Percentiles rank a stretch among this genome's conserved stretches.
Conservation (phyloP, 1,140 invertebrate genomes). For the Zaprionus vittiger region DNA sequence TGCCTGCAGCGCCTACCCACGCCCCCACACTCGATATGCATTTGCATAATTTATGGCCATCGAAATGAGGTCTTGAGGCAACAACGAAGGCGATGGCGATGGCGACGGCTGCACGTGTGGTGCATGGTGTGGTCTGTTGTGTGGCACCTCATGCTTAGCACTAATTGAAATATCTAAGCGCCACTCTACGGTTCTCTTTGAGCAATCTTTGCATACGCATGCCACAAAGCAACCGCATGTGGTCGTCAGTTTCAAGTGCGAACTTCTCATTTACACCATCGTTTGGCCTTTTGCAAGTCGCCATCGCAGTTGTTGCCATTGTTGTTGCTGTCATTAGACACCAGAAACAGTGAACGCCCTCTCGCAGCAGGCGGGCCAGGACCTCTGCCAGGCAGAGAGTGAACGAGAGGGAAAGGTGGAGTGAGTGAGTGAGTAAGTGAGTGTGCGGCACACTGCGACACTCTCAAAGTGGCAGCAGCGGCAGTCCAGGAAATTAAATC, state of each 20-base stretch:
- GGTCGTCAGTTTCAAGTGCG: constrained; percentile 58
- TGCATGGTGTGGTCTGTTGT: background rate
- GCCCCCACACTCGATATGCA: constrained; percentile 12
- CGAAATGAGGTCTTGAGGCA: constrained; percentile 27
- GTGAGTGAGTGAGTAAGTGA: background rate
- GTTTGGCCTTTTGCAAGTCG: constrained; percentile 77
- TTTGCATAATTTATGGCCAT: constrained; percentile 62
- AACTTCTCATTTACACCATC: constrained; percentile 61
- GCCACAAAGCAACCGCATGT: constrained; percentile 65
- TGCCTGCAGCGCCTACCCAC: constrained; percentile 52
- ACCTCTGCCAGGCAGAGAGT: background rate
- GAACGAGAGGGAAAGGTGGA: constrained; percentile 1
- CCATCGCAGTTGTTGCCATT: constrained; percentile 43
- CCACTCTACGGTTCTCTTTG: constrained; percentile 62
- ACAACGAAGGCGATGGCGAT: background rate
- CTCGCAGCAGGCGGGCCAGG: constrained; percentile 59
- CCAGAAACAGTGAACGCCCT: constrained; percentile 69
- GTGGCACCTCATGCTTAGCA: constrained; percentile 8
- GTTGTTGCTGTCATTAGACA: constrained; percentile 60
- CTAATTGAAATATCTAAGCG: constrained; percentile 49
- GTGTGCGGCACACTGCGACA: background rate
- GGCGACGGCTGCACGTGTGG: constrained; percentile 13
- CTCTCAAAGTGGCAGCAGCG: constrained; percentile 36
- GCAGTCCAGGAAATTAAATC: constrained; percentile 74
- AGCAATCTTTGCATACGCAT: constrained; percentile 55